These are phyloP conservation scores for Xestia xanthographa DNA, from an alignment of 2,888 invertebrate species.

Conservation along the genomic window DNA sequence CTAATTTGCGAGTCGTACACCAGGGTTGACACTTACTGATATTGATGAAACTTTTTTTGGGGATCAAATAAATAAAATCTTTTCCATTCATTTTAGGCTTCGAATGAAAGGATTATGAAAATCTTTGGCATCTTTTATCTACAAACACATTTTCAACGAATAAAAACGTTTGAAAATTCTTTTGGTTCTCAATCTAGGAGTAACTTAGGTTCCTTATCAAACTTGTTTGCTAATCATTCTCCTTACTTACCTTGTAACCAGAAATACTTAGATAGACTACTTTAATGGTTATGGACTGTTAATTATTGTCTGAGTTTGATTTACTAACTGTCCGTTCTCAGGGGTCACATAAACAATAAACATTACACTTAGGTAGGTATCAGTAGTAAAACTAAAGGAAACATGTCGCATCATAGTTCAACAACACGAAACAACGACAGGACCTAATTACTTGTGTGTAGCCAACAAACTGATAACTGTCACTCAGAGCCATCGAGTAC, in stretches of 20 bases:
- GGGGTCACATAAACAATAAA: conserved; percentile 5
- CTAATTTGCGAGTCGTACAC: conserved; percentile 80
- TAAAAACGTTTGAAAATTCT: not conserved
- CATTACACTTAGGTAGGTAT: conserved; percentile 4
- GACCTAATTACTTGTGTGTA: conserved; percentile 49
- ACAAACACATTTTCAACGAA: not conserved
- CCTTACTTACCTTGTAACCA: not conserved
- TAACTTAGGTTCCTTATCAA: no score
- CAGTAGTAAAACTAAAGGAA: conserved; percentile 37
- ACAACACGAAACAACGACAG: conserved; percentile 35
- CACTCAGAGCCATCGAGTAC: conserved; percentile 30
- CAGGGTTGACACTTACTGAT: conserved; percentile 76
- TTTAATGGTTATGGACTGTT: not conserved
- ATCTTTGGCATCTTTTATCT: not conserved
- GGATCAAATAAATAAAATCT: not conserved
- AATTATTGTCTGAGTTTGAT: not conserved
- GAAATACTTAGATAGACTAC: no score
- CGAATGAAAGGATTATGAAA: not conserved
- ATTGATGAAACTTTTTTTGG: not conserved
- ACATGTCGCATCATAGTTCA: conserved; percentile 40
- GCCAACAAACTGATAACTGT: conserved; percentile 49
- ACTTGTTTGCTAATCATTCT: not conserved
- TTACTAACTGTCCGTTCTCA: not conserved
- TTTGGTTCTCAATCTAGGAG: not conserved
- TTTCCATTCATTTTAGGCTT: not conserved